A percentile compares a stretch with the other conserved stretches of the same genome.
These are phyloP conservation scores for Solen grandis DNA, from an alignment of 1,140 invertebrate species.

Conservation along the genomic window DNA sequence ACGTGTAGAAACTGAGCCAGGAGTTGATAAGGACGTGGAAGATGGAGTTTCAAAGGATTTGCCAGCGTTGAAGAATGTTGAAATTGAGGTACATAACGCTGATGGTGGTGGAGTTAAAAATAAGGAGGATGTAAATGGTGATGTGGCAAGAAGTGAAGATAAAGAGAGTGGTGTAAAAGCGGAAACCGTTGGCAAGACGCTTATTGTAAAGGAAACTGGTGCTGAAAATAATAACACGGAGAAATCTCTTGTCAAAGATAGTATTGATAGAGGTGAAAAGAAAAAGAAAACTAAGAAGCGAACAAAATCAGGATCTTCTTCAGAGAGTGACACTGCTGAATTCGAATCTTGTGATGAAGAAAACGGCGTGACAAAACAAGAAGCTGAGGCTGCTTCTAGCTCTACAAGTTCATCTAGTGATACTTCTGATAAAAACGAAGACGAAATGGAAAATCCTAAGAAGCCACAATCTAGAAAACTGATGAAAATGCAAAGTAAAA, in stretches of 20 bases:
- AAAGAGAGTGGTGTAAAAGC: not conserved
- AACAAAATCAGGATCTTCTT: too few relatives aligned
- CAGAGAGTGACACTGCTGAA: slow-evolving; percentile 14
- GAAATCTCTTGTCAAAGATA: too few relatives aligned
- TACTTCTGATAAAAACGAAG: not conserved
- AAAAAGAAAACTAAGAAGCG: too few relatives aligned
- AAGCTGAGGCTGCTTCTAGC: too few relatives aligned
- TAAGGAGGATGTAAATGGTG: not conserved
- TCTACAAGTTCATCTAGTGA: not conserved
- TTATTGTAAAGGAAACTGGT: not conserved
- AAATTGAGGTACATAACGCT: too few relatives aligned
- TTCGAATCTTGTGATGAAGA: slow-evolving; percentile 9
- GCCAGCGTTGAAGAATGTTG: too few relatives aligned
- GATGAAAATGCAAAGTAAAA: slow-evolving; percentile 34
- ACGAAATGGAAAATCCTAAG: slow-evolving; percentile 12
- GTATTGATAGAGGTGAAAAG: too few relatives aligned
- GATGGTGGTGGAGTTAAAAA: not conserved
- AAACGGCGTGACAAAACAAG: not conserved
- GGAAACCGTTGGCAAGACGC: not conserved
- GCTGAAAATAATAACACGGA: not conserved
- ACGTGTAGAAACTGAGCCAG: too few relatives aligned
- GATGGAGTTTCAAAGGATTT: too few relatives aligned
- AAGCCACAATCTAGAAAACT: too few relatives aligned
- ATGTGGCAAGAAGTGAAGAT: not conserved
- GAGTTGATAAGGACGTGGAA: not conserved